Evolutionary conservation across 2,888 invertebrate genomes (phyloP), one percentile per base, ranked within the genome.

Genomic region (Drosophila picticornis): DNA sequence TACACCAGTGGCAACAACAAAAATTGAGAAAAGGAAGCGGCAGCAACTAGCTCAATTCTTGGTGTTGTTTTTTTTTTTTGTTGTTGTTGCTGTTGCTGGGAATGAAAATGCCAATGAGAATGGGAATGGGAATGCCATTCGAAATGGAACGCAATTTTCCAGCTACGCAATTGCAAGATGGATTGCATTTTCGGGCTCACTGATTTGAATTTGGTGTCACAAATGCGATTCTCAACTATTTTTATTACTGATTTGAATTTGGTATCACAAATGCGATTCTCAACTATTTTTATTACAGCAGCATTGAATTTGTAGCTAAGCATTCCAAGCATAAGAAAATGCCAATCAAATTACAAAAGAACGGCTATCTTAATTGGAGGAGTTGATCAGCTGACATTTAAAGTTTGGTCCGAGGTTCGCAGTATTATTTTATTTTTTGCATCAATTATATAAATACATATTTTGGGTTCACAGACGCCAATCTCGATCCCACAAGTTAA

Each of bases 91-190:
- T 46, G 13, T 25, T 9, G 25, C 16, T 57, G 38, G 43, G n/a
- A 61, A 70, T 46, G 62, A 29, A 43, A 40, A 57, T 43, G 40
- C n/a, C 9, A 25, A 16, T 46, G 46, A 22, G 13, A 38, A 34
- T 25, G 31, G 34, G 27, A 38, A 38, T 38, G 29, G 2, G 29
- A 56, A 56, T 66, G 58, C 48, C 59, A 75, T 72, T 68, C 62
- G 80, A 66, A 75, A 80, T 71, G 77, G 68, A 70, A 81, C 81
- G 70, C 76, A 75, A 81, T 82, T 82, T 75, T 68, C 74, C 52
- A 70, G 74, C 40, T 67, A 81, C 68, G 67, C 75, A 81, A 73
- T 78, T 81, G 61, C 67, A 77, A 81, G 81, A 67, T 65, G 55
- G 50, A 34, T 25, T 46, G 46, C 53, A 64, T 52, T 34, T 32